phyloP scores from a whole-genome alignment of 2,797 vertebrate genomes.

The Danio albolineatus region DNA sequence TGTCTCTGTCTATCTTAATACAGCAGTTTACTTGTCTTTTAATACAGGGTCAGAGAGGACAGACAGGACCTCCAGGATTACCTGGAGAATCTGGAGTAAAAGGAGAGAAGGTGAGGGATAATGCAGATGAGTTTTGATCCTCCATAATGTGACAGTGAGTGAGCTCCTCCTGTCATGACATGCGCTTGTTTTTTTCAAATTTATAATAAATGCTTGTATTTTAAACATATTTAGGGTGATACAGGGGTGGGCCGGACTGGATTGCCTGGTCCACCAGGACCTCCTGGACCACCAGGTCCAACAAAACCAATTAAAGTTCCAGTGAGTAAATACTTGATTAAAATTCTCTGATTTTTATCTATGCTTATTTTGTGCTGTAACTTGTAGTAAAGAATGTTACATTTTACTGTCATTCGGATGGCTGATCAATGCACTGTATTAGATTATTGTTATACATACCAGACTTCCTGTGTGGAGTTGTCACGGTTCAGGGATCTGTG shows the following conservation, averaged over 20 bases:
- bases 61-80: conserved; percentile 72
- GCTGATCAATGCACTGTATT: no score
- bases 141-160: not conserved
- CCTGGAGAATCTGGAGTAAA: conserved; percentile 76
- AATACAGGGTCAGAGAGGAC: conserved; percentile 76
- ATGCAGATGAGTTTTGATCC: not conserved
- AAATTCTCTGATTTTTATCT: not conserved
- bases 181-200: not conserved
- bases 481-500: no score
- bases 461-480: no score
- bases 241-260: conserved; percentile 75
- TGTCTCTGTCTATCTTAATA: not conserved
- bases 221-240: conserved; percentile 74
- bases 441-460: no score
- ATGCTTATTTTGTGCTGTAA: no score
- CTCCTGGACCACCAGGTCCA: conserved; percentile 64
- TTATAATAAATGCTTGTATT: not conserved
- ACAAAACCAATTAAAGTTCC: conserved; percentile 35
- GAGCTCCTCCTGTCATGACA: not conserved
- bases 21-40: not conserved
- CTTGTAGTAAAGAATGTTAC: no score
- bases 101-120: conserved; percentile 81
- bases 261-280: conserved; percentile 76
- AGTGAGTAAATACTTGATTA: conserved; percentile 21
- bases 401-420: no score